phyloP scores from a whole-genome alignment of 2,113 vertebrate genomes.

The Gnathonemus echidnorhynchus region DNA sequence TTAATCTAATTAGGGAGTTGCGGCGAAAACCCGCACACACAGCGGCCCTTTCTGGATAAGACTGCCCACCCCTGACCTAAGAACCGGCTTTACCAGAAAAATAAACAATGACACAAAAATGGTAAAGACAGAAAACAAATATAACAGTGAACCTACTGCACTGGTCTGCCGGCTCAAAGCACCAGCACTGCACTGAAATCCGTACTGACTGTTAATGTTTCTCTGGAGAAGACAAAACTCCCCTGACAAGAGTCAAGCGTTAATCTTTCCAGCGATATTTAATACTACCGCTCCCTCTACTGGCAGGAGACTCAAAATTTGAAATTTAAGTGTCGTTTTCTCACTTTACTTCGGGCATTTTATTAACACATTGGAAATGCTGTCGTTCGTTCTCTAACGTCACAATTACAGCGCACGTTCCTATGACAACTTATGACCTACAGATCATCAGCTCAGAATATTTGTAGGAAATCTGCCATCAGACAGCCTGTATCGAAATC shows the following conservation, averaged over 20 bases:
- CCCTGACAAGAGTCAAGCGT: not conserved
- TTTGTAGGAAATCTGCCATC: not conserved
- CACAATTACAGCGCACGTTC: not conserved
- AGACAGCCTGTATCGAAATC: not conserved
- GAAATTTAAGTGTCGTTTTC: not conserved
- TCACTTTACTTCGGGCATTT: not conserved
- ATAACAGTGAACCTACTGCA: not conserved
- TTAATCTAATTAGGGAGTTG: too few species aligned
- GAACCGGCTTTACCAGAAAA: not conserved
- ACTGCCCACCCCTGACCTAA: not conserved
- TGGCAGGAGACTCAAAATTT: not conserved
- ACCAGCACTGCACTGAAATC: not conserved
- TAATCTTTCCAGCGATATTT: not conserved
- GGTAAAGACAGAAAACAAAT: not conserved
- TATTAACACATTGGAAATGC: not conserved
- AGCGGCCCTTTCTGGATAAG: too few species aligned
- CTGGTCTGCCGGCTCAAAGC: not conserved
- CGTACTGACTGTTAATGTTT: not conserved
- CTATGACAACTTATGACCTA: not conserved
- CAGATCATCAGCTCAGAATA: not conserved
- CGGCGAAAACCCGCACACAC: too few species aligned
- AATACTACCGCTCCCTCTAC: not conserved
- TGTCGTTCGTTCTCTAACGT: not conserved
- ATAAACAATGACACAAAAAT: not conserved
- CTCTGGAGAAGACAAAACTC: not conserved